These are phyloP conservation scores for Chaetodon trifasciatus DNA, from an alignment of 2,797 vertebrate genomes.

Conservation along the genomic window DNA sequence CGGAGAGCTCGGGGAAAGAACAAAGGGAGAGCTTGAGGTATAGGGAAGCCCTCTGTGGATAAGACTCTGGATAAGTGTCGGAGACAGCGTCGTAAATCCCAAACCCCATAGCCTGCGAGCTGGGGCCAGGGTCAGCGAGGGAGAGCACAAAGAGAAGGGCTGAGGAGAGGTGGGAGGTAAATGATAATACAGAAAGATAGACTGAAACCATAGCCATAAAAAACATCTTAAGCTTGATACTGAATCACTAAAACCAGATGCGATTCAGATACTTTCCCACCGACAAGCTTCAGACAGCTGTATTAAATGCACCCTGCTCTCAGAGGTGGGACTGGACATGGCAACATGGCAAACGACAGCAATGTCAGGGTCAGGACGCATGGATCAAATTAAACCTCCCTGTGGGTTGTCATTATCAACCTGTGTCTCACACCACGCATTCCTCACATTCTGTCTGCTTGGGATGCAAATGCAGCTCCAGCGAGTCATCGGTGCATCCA, in stretches of 20 bases:
- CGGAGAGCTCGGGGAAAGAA: conserved; percentile 61
- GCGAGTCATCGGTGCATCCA: conserved; percentile 42
- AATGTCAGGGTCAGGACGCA: conserved; percentile 57
- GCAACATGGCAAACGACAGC: conserved; percentile 55
- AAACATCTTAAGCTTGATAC: conserved; percentile 56
- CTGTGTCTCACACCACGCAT: conserved; percentile 52
- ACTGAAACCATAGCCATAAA: conserved; percentile 64
- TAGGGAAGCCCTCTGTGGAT: conserved; percentile 66
- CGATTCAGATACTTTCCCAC: conserved; percentile 21
- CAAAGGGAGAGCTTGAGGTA: conserved; percentile 73
- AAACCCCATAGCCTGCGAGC: conserved; percentile 59
- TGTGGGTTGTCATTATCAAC: conserved; percentile 44
- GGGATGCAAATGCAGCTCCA: neutral
- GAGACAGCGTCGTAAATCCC: conserved; percentile 77
- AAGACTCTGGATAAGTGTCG: conserved; percentile 72
- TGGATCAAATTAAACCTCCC: conserved; percentile 64
- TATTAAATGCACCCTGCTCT: neutral
- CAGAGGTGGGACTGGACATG: conserved; percentile 22
- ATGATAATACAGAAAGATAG: conserved; percentile 66
- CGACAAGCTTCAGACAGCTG: conserved; percentile 16
- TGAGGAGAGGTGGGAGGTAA: conserved; percentile 63
- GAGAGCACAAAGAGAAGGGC: conserved; percentile 56
- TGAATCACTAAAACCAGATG: conserved; percentile 70
- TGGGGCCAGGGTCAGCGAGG: conserved; percentile 70
- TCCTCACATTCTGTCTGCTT: conserved; percentile 62